These are phyloP conservation scores for Oreonectes daqikongensis DNA, from an alignment of 2,797 vertebrate species.

Conservation along the genomic window DNA sequence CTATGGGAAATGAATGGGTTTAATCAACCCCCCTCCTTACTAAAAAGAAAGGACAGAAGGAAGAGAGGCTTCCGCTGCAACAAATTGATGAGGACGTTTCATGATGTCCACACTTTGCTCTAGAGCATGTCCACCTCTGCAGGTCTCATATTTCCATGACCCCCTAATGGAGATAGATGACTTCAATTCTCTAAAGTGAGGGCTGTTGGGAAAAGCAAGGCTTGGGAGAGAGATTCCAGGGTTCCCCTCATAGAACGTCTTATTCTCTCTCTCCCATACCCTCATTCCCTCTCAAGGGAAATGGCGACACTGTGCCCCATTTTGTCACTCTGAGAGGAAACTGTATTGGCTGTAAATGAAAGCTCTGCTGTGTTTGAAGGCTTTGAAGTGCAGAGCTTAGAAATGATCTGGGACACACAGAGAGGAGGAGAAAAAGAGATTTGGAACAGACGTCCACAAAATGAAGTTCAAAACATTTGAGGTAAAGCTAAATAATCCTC, in stretches of 20 bases:
- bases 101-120: constrained; percentile 48
- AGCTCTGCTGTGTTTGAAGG: constrained; percentile 45
- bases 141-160: constrained; percentile 45
- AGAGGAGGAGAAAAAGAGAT: constrained; percentile 26
- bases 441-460: constrained; percentile 48
- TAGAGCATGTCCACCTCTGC: constrained; percentile 42
- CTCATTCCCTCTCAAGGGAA: constrained; percentile 26
- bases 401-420: constrained; percentile 50
- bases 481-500: constrained; percentile 43
- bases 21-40: neutral
- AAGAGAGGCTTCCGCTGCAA: constrained; percentile 5
- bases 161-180: constrained; percentile 44
- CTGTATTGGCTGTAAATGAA: constrained; percentile 49
- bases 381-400: constrained; percentile 56
- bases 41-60: constrained; percentile 10
- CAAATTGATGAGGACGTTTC: constrained; percentile 40
- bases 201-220: constrained; percentile 34
- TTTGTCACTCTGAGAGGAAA: constrained; percentile 55
- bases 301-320: constrained; percentile 41
- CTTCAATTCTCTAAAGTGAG: constrained; percentile 36
- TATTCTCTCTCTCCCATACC: constrained; percentile 23
- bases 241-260: constrained; percentile 34
- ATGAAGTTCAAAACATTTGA: constrained; percentile 44
- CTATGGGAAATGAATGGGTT: neutral
- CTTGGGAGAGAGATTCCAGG: constrained; percentile 13